Conservation (phyloP, 2,888 invertebrate species). For the Melieria omissa region DNA sequence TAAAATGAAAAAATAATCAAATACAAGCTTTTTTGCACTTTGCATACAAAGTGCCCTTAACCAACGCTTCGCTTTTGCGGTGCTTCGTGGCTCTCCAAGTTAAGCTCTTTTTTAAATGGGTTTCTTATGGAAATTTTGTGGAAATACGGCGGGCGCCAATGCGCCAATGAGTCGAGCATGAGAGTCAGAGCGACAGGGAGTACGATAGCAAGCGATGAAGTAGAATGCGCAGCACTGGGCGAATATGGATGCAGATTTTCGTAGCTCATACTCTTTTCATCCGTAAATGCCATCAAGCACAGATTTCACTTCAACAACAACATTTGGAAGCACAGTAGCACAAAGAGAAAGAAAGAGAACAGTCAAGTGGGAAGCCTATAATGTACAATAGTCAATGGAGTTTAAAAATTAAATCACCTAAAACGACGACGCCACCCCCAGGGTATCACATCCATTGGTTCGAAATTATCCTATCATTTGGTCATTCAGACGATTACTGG, state of each 20-base stretch:
- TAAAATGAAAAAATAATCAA: constrained; percentile 37
- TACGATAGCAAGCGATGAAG: no score
- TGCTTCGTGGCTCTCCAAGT: constrained; percentile 27
- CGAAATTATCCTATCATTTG: neutral
- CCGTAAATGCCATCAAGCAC: constrained; percentile 53
- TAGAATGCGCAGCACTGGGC: no score
- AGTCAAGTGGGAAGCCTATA: constrained; percentile 2
- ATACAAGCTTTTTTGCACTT: constrained; percentile 55
- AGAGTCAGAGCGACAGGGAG: no score
- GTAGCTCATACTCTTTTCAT: constrained; percentile 5
- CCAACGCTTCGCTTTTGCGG: constrained; percentile 32
- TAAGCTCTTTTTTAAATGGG: constrained; percentile 47
- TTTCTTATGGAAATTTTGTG: constrained; percentile 60
- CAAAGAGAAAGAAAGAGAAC: constrained; percentile 3
- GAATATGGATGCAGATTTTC: no score
- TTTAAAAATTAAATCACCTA: constrained; percentile 16
- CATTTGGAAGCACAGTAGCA: neutral
- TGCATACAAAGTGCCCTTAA: constrained; percentile 63
- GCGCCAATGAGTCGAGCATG: constrained; percentile 34
- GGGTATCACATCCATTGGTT: constrained; percentile 18
- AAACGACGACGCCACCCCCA: neutral
- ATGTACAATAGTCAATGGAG: constrained; percentile 21
- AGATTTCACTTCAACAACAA: constrained; percentile 50
- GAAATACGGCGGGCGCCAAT: constrained; percentile 48
- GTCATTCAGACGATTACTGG: constrained; percentile 5